A percentile compares a stretch with the other conserved stretches of the same genome.
Evolutionary conservation across 2,797 vertebrate genomes (phyloP).

Genomic region (Lagocephalus sceleratus): DNA sequence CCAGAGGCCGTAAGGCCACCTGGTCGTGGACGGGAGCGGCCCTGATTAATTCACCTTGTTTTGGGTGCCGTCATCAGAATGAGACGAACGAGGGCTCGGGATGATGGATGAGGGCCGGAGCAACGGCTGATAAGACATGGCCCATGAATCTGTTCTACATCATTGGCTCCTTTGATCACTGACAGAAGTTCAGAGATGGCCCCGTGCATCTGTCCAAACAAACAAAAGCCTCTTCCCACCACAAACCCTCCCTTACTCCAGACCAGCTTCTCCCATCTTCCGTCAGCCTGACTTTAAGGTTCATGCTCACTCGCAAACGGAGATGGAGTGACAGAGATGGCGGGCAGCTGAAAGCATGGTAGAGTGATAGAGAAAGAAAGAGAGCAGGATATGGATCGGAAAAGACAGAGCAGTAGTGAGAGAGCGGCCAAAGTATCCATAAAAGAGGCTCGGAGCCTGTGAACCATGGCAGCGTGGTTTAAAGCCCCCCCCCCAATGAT

Average conservation of each 20-base stretch:
- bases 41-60: constrained; percentile 97
- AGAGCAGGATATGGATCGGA: constrained; percentile 31
- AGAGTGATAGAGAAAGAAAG: constrained; percentile 45
- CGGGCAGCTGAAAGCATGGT: constrained; percentile 37
- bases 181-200: constrained; percentile 92
- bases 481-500: constrained; percentile 60
- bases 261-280: constrained; percentile 25
- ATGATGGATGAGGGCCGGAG: constrained; percentile 89
- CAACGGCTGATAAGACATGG: constrained; percentile 91
- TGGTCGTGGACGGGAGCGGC: constrained; percentile 77
- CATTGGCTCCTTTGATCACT: constrained; percentile 92
- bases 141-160: constrained; percentile 97
- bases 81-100: constrained; percentile 82
- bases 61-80: constrained; percentile 85
- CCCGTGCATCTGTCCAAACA: constrained; percentile 91
- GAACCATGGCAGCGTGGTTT: constrained; percentile 65
- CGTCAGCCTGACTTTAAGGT: constrained; percentile 53
- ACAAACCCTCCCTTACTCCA: constrained; percentile 38
- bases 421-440: constrained; percentile 55
- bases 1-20: constrained; percentile 87
- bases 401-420: constrained; percentile 40
- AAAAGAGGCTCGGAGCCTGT: constrained; percentile 59
- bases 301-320: constrained; percentile 53
- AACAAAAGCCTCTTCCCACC: constrained; percentile 78
- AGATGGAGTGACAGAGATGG: constrained; percentile 40